Percentiles rank a stretch among this genome's conserved stretches.
These are phyloP conservation scores for Triplophysa bombifrons DNA, from an alignment of 2,797 vertebrate genomes.

Conservation along the genomic window DNA sequence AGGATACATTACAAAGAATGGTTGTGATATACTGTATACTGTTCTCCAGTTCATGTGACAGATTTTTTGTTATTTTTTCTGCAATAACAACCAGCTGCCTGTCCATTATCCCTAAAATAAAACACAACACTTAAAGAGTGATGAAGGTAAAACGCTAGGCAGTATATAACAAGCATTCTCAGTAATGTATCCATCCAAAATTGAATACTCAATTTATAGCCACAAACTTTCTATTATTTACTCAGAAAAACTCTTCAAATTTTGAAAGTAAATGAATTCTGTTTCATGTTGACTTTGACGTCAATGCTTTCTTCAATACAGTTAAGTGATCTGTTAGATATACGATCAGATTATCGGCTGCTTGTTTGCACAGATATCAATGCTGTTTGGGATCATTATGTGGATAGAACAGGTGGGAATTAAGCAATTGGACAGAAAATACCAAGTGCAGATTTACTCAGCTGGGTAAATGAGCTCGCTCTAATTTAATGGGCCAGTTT, in stretches of 20 bases:
- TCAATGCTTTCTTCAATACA: not conserved
- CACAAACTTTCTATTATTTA: not conserved
- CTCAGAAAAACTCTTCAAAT: not conserved
- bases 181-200: not conserved
- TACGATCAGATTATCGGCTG: conserved; percentile 8
- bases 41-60: not conserved
- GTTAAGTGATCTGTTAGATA: conserved; percentile 34
- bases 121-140: not conserved
- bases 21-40: not conserved
- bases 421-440: conserved; percentile 29
- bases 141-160: not conserved
- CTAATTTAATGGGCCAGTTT: conserved; percentile 26
- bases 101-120: too few species aligned
- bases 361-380: conserved; percentile 25
- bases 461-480: conserved; percentile 36
- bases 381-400: conserved; percentile 38
- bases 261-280: not conserved
- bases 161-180: not conserved
- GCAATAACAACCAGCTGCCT: too few species aligned
- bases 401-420: conserved; percentile 43
- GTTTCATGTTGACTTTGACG: conserved; percentile 1
- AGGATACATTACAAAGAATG: not conserved
- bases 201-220: not conserved
- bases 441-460: conserved; percentile 38
- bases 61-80: not conserved